Evolutionary conservation across 2,113 vertebrate genomes (phyloP), one percentile per base, ranked within the genome.

Genomic region (Chauna torquata): DNA sequence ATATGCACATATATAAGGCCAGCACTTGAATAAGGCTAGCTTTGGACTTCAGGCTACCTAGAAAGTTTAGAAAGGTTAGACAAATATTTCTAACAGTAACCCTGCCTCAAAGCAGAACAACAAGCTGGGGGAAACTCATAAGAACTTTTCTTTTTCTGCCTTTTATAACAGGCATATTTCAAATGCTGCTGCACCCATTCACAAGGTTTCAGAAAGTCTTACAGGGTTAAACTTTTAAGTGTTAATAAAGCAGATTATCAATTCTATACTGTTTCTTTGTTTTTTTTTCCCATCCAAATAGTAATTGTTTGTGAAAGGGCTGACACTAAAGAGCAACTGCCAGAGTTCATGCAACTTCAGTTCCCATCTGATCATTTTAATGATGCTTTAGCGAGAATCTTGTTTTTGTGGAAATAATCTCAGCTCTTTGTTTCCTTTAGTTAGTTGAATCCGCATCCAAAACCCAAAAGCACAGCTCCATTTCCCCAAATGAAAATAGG

Each of bases 241-340:
- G 90, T 94, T 96, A 95, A 93, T 92, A 94, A 96, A 91, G 57
- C 54, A 74, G 50, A 83, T 90, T 74, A 88, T 95, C 92, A 94
- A 27, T 93, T 94, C 85, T 93, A 28, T 24, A 20, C 34, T 42
- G 66, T 50, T 87, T 68, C 82, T 86, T 83, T 88, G 64, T 1
- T 44, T 72, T 87, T 88, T 83, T 19, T 40, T n/a, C 32, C 49
- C 92, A 85, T 86, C 78, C 50, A 88, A 86, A 61, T 38, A 65
- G 71, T 44, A 77, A 55, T 70, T 90, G 81, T 96, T 77, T 95
- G 93, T 90, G 90, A 93, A 96, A 86, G 64, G 84, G 50, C 82
- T 82, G 90, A 93, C 90, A 82, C 59, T 86, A 55, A 93, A 90
- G 68, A 93, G 71, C 71, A 83, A 80, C 92, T 90, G 68, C 64